phyloP scores from a whole-genome alignment of 2,888 invertebrate genomes.

The Caenorhabditis sulstoni region DNA sequence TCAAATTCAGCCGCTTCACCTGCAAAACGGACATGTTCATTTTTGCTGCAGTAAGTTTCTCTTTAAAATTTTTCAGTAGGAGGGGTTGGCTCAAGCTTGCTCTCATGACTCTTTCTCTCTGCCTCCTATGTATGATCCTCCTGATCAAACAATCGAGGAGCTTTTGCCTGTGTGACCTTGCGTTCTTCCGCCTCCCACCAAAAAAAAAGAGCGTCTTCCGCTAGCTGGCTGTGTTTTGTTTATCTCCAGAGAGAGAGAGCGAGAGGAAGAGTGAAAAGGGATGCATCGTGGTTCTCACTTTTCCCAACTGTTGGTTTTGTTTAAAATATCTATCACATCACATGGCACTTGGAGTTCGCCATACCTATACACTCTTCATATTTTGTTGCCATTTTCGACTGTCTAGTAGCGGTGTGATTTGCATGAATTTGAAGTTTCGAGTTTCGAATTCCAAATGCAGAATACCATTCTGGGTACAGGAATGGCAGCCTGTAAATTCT shows the following conservation, averaged over 20 bases:
- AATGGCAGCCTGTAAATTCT: no score
- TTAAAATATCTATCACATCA: slow-evolving; percentile 6
- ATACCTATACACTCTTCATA: no score
- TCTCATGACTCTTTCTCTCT: slow-evolving; percentile 33
- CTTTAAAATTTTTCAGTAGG: slow-evolving; percentile 6
- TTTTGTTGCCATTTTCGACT: no score
- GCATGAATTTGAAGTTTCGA: slow-evolving; percentile 27
- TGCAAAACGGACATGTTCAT: slow-evolving; percentile 31
- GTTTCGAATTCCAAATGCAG: no score
- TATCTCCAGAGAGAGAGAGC: slow-evolving; percentile 15
- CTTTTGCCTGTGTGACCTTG: slow-evolving; percentile 16
- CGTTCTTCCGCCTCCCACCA: slow-evolving; percentile 11
- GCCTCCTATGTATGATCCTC: slow-evolving; percentile 42
- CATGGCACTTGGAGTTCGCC: neutral
- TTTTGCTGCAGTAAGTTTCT: slow-evolving; percentile 50
- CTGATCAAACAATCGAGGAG: slow-evolving; percentile 45
- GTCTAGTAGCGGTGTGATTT: slow-evolving; percentile 25
- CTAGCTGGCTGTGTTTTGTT: slow-evolving; percentile 32
- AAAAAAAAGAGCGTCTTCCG: neutral
- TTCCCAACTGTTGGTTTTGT: slow-evolving; percentile 4
- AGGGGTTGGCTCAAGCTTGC: no score
- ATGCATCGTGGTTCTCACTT: no score
- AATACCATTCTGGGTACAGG: no score
- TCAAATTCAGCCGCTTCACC: neutral
- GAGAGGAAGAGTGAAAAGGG: neutral